Evolutionary conservation across 2,797 vertebrate species (phyloP).

Genomic region (Arnoldichthys spilopterus): DNA sequence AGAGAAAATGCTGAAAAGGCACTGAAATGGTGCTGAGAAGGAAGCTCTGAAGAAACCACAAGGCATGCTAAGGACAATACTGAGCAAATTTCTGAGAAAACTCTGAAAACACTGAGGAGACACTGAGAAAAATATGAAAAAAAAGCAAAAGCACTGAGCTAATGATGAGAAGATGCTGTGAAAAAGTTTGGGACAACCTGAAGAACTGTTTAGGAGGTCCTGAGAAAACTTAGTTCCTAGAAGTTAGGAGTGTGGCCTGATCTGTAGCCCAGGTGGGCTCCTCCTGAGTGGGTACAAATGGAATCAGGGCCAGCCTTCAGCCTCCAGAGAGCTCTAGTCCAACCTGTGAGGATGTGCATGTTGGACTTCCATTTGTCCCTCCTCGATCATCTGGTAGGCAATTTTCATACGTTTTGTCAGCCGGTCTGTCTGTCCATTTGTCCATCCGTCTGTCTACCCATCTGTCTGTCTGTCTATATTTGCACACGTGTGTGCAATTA

Average conservation of each 20-base stretch:
- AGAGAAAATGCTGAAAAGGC: background rate
- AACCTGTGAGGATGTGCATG: slow-evolving; percentile 88
- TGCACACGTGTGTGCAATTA: no score
- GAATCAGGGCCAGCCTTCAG: slow-evolving; percentile 85
- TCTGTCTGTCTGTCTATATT: no score
- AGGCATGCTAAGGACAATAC: no score
- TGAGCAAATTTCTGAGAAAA: background rate
- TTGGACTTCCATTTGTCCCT: slow-evolving; percentile 85
- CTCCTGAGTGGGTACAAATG: slow-evolving; percentile 68
- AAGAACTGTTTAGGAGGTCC: background rate
- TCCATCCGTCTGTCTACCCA: no score
- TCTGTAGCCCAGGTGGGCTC: background rate
- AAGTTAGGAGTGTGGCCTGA: no score
- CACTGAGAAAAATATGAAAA: background rate
- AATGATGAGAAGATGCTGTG: background rate
- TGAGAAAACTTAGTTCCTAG: background rate
- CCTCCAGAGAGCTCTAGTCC: slow-evolving; percentile 86
- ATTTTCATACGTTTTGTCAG: no score
- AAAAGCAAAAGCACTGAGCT: no score
- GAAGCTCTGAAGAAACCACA: background rate
- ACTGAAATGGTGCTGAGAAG: background rate
- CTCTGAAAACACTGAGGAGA: background rate
- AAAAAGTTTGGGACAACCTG: background rate
- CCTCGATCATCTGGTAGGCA: slow-evolving; percentile 86
- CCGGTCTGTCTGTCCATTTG: no score